Evolutionary conservation across 2,113 vertebrate species (phyloP), one percentile per base, ranked within the genome.

Genomic region (Corythornis madagascariensis): DNA sequence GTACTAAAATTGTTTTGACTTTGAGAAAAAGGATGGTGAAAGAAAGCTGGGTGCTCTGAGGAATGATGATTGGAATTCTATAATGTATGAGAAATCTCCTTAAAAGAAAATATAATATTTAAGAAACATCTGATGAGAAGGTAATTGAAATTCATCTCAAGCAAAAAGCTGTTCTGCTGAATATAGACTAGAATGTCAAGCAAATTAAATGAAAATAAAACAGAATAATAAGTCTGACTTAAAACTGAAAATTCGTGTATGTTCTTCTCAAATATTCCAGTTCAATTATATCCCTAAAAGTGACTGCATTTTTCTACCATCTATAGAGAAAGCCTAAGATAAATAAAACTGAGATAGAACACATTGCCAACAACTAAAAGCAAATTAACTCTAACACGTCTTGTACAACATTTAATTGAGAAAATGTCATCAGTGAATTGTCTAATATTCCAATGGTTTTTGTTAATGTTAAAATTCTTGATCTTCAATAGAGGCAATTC

Each of bases 1-100:
- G 85, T 93, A 95, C 91, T 81, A 82, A 70, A 88, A 83, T 70
- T 60, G 66, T 86, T 97, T 95, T 95, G 61, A 96, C 94, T 97
- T 96, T 83, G 81, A 90, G 74, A 96, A 96, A 89, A 38, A 84
- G 89, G 76, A 71, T 43, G 2, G 89, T 79, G 74, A 92, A 94
- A 97, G 73, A 72, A 96, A 93, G 60, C 65, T 87, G 86, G 89
- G 45, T 92, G 85, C 93, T 96, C 91, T 91, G 80, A 92, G 69
- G 93, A 97, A 93, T 93, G 83, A 50, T 97, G 96, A 97, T 95
- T 97, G 95, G 95, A 96, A 97, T 97, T 97, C 93, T 97, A 80
- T 96, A 94, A 97, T 83, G 83, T 93, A 94, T 93, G 86, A 97
- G 86, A 96, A 92, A 96, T 91, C 76, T 93, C 83, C 66, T 83